phyloP scores from a whole-genome alignment of 2,113 vertebrate genomes.

The Ascaphus truei region DNA sequence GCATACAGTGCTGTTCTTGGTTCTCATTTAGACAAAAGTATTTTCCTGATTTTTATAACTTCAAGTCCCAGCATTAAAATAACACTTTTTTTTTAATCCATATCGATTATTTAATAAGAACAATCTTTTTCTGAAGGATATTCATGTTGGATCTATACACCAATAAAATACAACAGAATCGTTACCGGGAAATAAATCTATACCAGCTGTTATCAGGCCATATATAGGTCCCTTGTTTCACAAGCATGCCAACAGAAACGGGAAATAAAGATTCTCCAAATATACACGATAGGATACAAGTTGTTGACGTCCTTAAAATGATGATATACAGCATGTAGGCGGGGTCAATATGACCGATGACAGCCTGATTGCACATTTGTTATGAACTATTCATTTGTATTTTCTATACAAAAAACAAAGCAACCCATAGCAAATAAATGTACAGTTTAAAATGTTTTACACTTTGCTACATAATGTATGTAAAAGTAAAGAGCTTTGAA shows the following conservation, averaged over 20 bases:
- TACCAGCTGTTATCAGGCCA: conserved; percentile 62
- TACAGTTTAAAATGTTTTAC: conserved; percentile 65
- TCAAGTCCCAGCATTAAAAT: conserved; percentile 66
- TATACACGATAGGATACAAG: conserved; percentile 64
- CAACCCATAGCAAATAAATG: conserved; percentile 60
- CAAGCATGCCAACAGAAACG: conserved; percentile 80
- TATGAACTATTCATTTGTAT: conserved; percentile 59
- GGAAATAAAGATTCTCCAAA: conserved; percentile 52
- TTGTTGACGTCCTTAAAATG: conserved; percentile 60
- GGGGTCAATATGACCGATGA: conserved; percentile 84
- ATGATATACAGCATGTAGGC: conserved; percentile 60
- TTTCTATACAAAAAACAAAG: conserved; percentile 68
- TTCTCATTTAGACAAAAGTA: conserved; percentile 67
- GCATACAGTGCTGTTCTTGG: conserved; percentile 70
- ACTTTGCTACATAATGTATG: conserved; percentile 81
- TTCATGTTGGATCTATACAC: conserved; percentile 71
- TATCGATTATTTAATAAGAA: conserved; percentile 70
- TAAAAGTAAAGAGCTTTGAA: conserved; percentile 82
- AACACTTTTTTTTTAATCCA: conserved; percentile 67
- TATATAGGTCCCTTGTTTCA: conserved; percentile 64
- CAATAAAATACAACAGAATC: conserved; percentile 69
- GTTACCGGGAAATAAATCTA: conserved; percentile 61
- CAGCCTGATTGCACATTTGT: conserved; percentile 63
- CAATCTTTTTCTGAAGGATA: conserved; percentile 66
- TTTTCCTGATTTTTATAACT: conserved; percentile 59